Evolutionary conservation across 2,797 vertebrate genomes (phyloP), one percentile per base, ranked within the genome.

Genomic region (Mormyrus proboscirostris): DNA sequence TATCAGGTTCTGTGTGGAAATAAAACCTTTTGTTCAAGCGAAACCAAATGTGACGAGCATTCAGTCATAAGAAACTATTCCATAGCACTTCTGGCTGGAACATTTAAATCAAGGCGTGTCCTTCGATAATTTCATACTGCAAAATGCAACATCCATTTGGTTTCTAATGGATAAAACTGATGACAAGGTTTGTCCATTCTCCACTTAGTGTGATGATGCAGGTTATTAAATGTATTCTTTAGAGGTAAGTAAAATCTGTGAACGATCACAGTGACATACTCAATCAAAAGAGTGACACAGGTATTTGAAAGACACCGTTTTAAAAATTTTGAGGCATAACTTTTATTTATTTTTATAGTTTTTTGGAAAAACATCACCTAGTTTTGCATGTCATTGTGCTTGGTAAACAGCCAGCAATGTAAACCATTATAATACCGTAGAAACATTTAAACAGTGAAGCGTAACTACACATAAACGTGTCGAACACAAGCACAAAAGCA

Each of bases 371-470:
- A 57, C 38, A 22, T 89, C 57, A 86, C 88, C 65, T 86, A 22
- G 83, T 51, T 88, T 88, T 90, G 50, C 59, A 88, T 65, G 49
- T 79, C 29, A 22, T 88, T 88, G 88, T 89, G 88, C 88, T 88
- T 86, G 49, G 62, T 90, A 86, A 86, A 88, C 59, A 50, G 53
- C 82, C 55, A 88, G 88, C 62, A 65, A 69, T 85, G 57, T 86
- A 90, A 89, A 90, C 65, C 47, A 38, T 87, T 53, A 79, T 62
- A 73, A 49, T 86, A 85, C 19, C 62, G 19, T 33, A 33, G 51
- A 86, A 59, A 88, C 79, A 59, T 65, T 73, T 44, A 50, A 90
- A 83, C 73, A 83, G 55, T 53, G 82, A 51, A 89, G 84, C 84
- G 12, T 53, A 73, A 65, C 8, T 69, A 10, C 88, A 88, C 87